A percentile compares a stretch with the other conserved stretches of the same genome.
Evolutionary conservation across 2,888 invertebrate genomes (phyloP).

Genomic region (Parnassius apollo): DNA sequence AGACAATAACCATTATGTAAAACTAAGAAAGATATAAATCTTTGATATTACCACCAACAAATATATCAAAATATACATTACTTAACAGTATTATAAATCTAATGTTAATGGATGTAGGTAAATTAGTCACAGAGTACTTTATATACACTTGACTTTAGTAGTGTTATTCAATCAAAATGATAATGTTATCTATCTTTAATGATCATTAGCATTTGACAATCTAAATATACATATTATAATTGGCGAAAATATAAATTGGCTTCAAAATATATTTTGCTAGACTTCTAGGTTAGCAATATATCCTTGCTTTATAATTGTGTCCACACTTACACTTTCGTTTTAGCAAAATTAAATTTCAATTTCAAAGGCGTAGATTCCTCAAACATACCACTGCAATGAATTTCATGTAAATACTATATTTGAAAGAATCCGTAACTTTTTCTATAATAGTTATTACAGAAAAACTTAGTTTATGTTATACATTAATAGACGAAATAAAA

Average conservation of each 20-base stretch:
- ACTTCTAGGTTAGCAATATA: too few species aligned
- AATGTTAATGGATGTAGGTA: background rate
- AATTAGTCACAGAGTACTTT: background rate
- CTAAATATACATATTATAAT: conserved; percentile 61
- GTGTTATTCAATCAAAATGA: background rate
- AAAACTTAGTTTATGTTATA: too few species aligned
- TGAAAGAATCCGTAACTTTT: too few species aligned
- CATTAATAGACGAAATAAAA: too few species aligned
- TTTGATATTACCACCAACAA: conserved; percentile 18
- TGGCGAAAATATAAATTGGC: background rate
- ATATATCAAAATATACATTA: conserved; percentile 28
- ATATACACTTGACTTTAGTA: background rate
- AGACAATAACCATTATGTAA: conserved; percentile 5
- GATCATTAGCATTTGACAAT: conserved; percentile 39
- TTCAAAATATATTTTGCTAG: background rate
- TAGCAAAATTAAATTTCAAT: too few species aligned
- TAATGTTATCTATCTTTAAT: conserved; percentile 9
- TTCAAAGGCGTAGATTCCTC: too few species aligned
- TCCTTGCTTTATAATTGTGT: too few species aligned
- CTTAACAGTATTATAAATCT: conserved; percentile 2
- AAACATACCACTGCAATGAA: too few species aligned
- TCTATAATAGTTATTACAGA: too few species aligned
- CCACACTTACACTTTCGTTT: too few species aligned
- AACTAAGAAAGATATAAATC: conserved; percentile 20
- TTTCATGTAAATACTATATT: too few species aligned